phyloP scores from a whole-genome alignment of 2,888 invertebrate genomes.

The Hemithea aestivaria region DNA sequence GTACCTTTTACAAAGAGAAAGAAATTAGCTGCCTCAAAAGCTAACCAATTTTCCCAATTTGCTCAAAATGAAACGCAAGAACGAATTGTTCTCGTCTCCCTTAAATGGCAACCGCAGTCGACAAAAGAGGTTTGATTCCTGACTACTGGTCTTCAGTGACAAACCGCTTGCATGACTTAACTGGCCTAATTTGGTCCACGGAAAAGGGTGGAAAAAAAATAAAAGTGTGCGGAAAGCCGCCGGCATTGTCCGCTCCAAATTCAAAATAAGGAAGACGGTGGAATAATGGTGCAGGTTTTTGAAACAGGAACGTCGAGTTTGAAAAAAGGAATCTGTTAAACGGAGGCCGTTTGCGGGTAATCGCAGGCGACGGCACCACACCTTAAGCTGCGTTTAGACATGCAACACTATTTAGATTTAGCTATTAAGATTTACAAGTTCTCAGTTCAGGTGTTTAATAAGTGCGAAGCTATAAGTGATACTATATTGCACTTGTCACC shows the following conservation, averaged over 20 bases:
- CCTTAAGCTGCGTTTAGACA: slow-evolving; percentile 39
- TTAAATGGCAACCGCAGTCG: slow-evolving; percentile 45
- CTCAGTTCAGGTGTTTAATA: too few species aligned
- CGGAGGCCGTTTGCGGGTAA: slow-evolving; percentile 75
- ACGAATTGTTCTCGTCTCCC: slow-evolving; percentile 53
- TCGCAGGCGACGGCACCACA: slow-evolving; percentile 65
- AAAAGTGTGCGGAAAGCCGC: slow-evolving; percentile 48
- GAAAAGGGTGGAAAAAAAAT: slow-evolving; percentile 32
- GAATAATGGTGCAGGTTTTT: slow-evolving; percentile 70
- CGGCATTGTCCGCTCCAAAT: slow-evolving; percentile 71
- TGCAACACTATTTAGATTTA: neutral
- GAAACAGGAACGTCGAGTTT: slow-evolving; percentile 74
- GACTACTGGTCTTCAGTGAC: slow-evolving; percentile 72
- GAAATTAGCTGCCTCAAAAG: slow-evolving; percentile 39
- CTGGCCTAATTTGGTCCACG: slow-evolving; percentile 57
- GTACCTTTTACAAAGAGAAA: slow-evolving; percentile 46
- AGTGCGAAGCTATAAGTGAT: too few species aligned
- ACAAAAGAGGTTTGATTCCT: slow-evolving; percentile 42
- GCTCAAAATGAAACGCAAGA: slow-evolving; percentile 45
- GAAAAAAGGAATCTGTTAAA: slow-evolving; percentile 74
- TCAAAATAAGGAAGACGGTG: slow-evolving; percentile 73
- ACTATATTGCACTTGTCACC: too few species aligned
- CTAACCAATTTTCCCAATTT: slow-evolving; percentile 61
- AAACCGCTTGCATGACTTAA: slow-evolving; percentile 57
- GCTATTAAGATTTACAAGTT: too few species aligned